Percentiles rank a stretch among this genome's conserved stretches.
These are phyloP conservation scores for Ceyx cyanopectus DNA, from an alignment of 2,113 vertebrate species.

Conservation along the genomic window DNA sequence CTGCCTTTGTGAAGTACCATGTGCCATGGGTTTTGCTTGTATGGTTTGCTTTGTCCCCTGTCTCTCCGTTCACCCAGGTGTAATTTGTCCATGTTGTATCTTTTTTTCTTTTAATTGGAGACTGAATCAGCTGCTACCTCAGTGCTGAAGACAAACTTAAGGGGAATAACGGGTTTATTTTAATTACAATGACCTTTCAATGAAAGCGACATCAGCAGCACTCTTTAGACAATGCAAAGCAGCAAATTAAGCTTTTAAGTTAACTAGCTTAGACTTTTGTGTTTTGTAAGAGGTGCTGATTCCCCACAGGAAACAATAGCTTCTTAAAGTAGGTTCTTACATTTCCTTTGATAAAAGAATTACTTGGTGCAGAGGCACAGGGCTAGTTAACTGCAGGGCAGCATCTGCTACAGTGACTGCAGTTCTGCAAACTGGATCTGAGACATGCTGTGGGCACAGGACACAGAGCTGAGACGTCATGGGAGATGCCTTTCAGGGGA, in stretches of 20 bases:
- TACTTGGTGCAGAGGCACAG: rapidly evolving
- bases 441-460: not conserved
- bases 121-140: not conserved
- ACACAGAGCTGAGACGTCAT: not conserved
- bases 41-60: not conserved
- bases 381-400: not conserved
- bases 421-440: not conserved
- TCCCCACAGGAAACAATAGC: not conserved
- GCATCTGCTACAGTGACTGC: not conserved
- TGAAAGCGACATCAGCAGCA: not conserved
- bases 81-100: not conserved
- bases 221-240: not conserved
- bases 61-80: not conserved
- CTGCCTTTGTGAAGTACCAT: not conserved
- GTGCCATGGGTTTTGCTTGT: rapidly evolving
- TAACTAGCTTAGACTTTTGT: not conserved
- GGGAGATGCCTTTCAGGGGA: not conserved
- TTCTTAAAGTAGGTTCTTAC: not conserved
- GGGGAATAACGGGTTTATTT: not conserved
- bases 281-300: constrained; percentile 4
- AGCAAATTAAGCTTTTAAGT: not conserved
- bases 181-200: not conserved
- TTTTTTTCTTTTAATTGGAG: not conserved
- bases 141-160: not conserved
- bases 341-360: not conserved